These are phyloP conservation scores for Prochilodus magdalenae DNA, from an alignment of 2,113 vertebrate species.

Conservation along the genomic window DNA sequence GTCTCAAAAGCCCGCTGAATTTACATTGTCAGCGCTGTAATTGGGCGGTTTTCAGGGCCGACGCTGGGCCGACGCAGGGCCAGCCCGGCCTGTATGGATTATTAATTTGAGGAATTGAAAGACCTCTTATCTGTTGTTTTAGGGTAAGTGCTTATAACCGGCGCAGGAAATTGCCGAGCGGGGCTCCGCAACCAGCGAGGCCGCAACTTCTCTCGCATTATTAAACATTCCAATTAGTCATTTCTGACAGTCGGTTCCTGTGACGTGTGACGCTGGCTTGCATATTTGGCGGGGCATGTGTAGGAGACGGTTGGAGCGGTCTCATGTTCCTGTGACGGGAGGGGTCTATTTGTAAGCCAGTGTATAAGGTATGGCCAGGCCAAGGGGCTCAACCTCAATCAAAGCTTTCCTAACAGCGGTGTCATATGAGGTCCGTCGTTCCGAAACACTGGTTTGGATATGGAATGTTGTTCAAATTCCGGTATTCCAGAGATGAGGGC, in stretches of 20 bases:
- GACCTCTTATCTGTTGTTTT: conserved; percentile 73
- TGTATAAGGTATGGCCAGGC: not conserved
- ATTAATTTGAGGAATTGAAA: conserved; percentile 75
- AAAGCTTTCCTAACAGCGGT: not conserved
- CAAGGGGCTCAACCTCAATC: not conserved
- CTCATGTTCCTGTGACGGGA: not conserved
- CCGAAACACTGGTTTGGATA: no score
- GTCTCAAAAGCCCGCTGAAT: conserved; percentile 48
- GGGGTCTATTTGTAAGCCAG: conserved; percentile 7
- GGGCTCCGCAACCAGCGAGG: conserved; percentile 57
- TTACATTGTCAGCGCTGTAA: conserved; percentile 58
- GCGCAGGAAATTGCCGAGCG: conserved; percentile 69
- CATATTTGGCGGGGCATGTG: conserved; percentile 20
- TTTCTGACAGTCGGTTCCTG: conserved; percentile 11
- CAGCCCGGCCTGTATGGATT: conserved; percentile 60
- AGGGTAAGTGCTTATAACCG: conserved; percentile 64
- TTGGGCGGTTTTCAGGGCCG: conserved; percentile 63
- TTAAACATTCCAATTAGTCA: conserved; percentile 37
- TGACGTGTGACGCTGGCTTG: not conserved
- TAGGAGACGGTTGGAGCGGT: not conserved
- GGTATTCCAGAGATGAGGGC: no score
- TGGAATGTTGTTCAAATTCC: no score
- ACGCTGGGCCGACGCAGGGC: no score
- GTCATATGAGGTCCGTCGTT: no score
- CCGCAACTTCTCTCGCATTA: conserved; percentile 22